phyloP scores from a whole-genome alignment of 1,140 invertebrate species.

The Cryptotermes secundus region DNA sequence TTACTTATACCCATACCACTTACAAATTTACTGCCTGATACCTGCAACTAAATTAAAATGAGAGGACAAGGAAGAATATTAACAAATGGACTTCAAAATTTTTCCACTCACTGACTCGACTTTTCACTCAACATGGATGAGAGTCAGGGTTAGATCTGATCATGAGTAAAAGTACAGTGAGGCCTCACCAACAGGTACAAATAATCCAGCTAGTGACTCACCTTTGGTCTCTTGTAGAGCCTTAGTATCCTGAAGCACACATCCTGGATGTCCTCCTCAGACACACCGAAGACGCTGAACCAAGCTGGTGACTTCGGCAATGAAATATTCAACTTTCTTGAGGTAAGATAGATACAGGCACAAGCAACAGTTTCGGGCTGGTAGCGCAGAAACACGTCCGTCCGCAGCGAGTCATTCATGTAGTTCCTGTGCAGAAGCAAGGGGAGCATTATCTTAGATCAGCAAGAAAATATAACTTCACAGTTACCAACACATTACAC shows the following conservation, averaged over 20 bases:
- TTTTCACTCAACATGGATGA: too few species aligned
- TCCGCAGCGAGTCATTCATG: constrained; percentile 98
- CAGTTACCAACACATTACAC: too few species aligned
- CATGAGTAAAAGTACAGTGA: too few species aligned
- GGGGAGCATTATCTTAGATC: background rate
- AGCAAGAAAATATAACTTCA: too few species aligned
- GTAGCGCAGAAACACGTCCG: constrained; percentile 95
- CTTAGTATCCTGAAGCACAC: constrained; percentile 81
- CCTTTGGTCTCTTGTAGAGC: constrained; percentile 79
- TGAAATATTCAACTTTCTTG: constrained; percentile 80
- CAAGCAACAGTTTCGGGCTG: constrained; percentile 97
- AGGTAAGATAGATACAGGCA: constrained; percentile 95
- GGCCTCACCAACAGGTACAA: too few species aligned
- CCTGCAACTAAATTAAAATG: too few species aligned
- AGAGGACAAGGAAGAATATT: too few species aligned
- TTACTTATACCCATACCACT: too few species aligned
- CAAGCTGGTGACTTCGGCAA: constrained; percentile 86
- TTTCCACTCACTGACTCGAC: too few species aligned
- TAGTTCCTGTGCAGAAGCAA: constrained; percentile 74
- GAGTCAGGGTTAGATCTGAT: too few species aligned
- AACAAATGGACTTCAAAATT: too few species aligned
- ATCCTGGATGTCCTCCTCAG: constrained; percentile 79
- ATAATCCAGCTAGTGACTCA: constrained; percentile 49
- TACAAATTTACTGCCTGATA: too few species aligned
- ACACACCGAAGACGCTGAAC: constrained; percentile 84